Conservation (phyloP, 2,113 vertebrate species). For the Dipodomys ordii region DNA sequence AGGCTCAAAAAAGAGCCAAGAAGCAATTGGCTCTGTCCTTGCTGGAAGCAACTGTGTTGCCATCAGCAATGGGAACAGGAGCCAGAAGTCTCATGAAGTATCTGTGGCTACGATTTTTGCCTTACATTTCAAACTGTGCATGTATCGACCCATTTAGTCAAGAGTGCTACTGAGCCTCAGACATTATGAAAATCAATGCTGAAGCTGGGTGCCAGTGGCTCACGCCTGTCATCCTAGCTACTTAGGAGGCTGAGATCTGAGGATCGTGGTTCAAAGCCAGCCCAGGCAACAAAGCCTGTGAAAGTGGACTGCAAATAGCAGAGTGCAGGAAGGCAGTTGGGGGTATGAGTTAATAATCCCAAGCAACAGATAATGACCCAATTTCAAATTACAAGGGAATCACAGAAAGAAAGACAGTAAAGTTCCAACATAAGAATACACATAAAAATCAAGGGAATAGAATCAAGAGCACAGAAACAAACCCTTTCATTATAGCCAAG, state of each 20-base stretch:
- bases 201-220: neutral
- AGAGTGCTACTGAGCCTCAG: neutral
- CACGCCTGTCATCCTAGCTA: no score
- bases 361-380: neutral
- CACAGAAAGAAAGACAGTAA: neutral
- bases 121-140: neutral
- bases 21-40: neutral
- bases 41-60: neutral
- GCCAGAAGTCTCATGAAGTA: neutral
- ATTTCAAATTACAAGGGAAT: neutral
- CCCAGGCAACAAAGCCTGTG: neutral
- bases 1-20: neutral
- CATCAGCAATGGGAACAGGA: no score
- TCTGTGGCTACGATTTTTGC: neutral
- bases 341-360: neutral
- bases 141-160: neutral
- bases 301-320: neutral
- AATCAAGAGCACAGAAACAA: conserved; percentile 22
- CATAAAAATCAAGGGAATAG: neutral
- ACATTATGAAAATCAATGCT: neutral
- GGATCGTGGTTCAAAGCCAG: no score
- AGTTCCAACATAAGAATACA: neutral
- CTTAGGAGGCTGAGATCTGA: no score
- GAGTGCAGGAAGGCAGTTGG: neutral
- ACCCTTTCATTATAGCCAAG: neutral